phyloP scores from a whole-genome alignment of 1,140 invertebrate genomes.

The Cataglyphis hispanica region DNA sequence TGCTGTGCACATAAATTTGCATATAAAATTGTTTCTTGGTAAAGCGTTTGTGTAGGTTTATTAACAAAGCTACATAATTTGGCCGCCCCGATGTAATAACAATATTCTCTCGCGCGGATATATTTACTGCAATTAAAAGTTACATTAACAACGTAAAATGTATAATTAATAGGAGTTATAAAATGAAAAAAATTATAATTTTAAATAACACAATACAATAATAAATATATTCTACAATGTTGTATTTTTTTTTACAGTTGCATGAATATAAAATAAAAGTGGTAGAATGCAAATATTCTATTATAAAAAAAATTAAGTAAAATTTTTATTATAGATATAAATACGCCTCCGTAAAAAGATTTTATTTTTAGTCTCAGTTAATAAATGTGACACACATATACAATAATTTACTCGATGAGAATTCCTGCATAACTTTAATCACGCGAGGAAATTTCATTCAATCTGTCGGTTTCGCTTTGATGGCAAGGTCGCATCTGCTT shows the following conservation, averaged over 20 bases:
- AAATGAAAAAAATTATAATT: too few species aligned
- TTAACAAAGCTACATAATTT: slow-evolving; percentile 38
- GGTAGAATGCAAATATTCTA: neutral
- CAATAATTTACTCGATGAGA: neutral
- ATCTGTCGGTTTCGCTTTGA: neutral
- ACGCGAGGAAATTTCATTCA: slow-evolving; percentile 25
- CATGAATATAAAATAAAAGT: neutral
- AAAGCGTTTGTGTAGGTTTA: slow-evolving; percentile 21
- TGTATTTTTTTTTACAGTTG: neutral
- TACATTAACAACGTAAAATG: slow-evolving; percentile 6
- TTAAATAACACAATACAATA: slow-evolving; percentile 19
- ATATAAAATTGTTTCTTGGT: slow-evolving; percentile 66
- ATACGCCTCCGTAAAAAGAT: neutral
- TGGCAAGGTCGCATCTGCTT: slow-evolving; percentile 27
- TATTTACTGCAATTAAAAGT: slow-evolving; percentile 26
- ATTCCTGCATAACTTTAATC: slow-evolving; percentile 8
- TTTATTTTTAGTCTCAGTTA: slow-evolving; percentile 19
- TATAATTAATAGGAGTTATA: too few species aligned
- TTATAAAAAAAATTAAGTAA: neutral
- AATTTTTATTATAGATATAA: slow-evolving; percentile 2
- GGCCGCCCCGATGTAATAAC: slow-evolving; percentile 12
- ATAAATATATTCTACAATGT: slow-evolving; percentile 17
- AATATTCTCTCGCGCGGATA: slow-evolving; percentile 23
- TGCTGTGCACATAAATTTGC: slow-evolving; percentile 53
- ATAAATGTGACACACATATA: neutral